These are phyloP conservation scores for Trinectes maculatus DNA, from an alignment of 2,113 vertebrate species.

Conservation along the genomic window DNA sequence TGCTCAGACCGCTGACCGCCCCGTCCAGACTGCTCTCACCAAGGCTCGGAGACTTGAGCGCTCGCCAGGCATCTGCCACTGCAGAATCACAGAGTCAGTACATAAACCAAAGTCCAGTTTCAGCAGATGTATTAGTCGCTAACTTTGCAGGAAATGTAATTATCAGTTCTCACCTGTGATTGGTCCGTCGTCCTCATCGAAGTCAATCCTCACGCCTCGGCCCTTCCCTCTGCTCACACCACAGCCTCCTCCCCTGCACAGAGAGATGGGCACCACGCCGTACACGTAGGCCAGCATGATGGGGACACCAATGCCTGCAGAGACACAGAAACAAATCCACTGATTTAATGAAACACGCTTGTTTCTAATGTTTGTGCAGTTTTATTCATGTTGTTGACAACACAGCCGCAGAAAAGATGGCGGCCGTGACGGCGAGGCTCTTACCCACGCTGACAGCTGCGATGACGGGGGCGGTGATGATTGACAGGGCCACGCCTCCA, in stretches of 20 bases:
- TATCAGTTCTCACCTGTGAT: slow-evolving; percentile 88
- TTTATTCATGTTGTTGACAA: no score
- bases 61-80: slow-evolving; percentile 98
- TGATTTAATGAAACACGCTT: background rate
- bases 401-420: background rate
- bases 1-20: slow-evolving; percentile 92
- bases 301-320: slow-evolving; percentile 94
- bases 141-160: background rate
- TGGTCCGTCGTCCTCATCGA: slow-evolving; percentile 96
- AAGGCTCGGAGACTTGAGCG: slow-evolving; percentile 96
- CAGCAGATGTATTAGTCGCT: background rate
- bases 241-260: slow-evolving; percentile 96
- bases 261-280: slow-evolving; percentile 95
- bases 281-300: slow-evolving; percentile 99
- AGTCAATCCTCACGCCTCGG: slow-evolving; percentile 95
- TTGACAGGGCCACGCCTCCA: slow-evolving; percentile 94
- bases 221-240: slow-evolving; percentile 97
- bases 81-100: background rate
- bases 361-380: background rate
- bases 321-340: background rate
- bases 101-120: background rate
- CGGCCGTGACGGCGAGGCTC: slow-evolving; percentile 24
- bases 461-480: slow-evolving; percentile 95
- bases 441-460: slow-evolving; percentile 97
- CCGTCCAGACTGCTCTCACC: slow-evolving; percentile 97